A percentile compares a stretch with the other conserved stretches of the same genome.
Conservation (phyloP, 1,140 invertebrate species). For the Heliconius nattereri region DNA sequence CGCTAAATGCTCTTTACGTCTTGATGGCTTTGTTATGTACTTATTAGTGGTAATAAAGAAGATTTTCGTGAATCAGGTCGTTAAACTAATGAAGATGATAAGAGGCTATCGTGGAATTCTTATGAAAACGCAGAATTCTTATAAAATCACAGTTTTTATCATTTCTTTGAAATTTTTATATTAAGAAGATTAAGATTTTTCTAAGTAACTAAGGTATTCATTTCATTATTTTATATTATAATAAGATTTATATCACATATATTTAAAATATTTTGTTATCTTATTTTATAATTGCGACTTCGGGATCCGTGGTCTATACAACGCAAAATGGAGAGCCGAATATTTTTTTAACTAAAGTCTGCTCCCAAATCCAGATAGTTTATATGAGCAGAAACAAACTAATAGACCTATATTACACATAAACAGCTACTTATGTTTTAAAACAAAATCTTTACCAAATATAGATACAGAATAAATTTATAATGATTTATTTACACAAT, state of each 20-base stretch:
- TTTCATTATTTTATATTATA: too few species aligned
- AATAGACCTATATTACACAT: not conserved
- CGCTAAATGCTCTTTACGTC: conserved; percentile 48
- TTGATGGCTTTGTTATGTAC: conserved; percentile 60
- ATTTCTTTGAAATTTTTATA: not conserved
- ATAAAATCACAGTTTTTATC: not conserved
- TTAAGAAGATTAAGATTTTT: not conserved
- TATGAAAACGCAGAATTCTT: not conserved
- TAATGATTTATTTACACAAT: too few species aligned
- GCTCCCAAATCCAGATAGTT: not conserved
- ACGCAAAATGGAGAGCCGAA: not conserved
- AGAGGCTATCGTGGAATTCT: not conserved
- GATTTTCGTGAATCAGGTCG: conserved; percentile 22
- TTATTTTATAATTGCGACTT: too few species aligned
- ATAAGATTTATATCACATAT: too few species aligned
- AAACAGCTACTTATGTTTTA: not conserved
- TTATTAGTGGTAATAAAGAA: conserved; percentile 11
- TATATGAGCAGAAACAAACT: not conserved
- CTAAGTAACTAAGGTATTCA: not conserved
- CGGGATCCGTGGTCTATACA: too few species aligned
- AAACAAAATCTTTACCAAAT: too few species aligned
- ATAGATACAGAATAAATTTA: too few species aligned
- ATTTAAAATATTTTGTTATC: too few species aligned
- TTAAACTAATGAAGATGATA: conserved; percentile 26
- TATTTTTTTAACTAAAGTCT: not conserved